Evolutionary conservation across 2,113 vertebrate genomes (phyloP).

Genomic region (Cottus gobio): DNA sequence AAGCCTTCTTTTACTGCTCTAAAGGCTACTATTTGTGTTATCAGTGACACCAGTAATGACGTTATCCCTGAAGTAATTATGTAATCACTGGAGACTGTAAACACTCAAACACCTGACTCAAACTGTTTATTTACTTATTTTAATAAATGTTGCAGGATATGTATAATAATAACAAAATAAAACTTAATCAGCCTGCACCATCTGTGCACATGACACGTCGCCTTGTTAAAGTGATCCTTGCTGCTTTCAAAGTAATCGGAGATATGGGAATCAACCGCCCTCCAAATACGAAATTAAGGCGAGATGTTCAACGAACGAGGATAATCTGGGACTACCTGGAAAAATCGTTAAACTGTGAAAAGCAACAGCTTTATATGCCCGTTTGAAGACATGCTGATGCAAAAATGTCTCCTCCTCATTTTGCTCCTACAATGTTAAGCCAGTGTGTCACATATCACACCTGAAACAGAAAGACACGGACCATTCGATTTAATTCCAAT

Average conservation of each 20-base stretch:
- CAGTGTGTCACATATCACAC: too few relatives aligned
- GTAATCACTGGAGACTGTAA: not conserved
- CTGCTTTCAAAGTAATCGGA: conserved; percentile 12
- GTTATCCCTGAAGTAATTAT: not conserved
- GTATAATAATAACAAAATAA: too few relatives aligned
- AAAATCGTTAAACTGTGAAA: not conserved
- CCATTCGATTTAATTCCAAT: not conserved
- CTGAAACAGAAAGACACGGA: not conserved
- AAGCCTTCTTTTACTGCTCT: not conserved
- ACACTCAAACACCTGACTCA: not conserved
- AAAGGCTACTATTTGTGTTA: not conserved
- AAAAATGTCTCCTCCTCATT: not conserved
- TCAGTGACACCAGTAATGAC: conserved; percentile 12
- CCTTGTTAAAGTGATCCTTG: conserved; percentile 23
- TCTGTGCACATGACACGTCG: conserved; percentile 57
- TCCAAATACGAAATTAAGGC: not conserved
- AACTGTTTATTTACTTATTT: too few relatives aligned
- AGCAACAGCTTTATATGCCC: fast-evolving
- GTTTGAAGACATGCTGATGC: not conserved
- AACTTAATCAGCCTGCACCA: too few relatives aligned
- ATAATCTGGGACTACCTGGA: too few relatives aligned
- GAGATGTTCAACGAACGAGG: fast-evolving
- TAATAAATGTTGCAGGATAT: not conserved
- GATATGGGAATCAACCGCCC: not conserved
- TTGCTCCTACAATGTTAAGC: not conserved